phyloP scores from a whole-genome alignment of 1,140 invertebrate genomes.

The Oreohelix idahoensis region DNA sequence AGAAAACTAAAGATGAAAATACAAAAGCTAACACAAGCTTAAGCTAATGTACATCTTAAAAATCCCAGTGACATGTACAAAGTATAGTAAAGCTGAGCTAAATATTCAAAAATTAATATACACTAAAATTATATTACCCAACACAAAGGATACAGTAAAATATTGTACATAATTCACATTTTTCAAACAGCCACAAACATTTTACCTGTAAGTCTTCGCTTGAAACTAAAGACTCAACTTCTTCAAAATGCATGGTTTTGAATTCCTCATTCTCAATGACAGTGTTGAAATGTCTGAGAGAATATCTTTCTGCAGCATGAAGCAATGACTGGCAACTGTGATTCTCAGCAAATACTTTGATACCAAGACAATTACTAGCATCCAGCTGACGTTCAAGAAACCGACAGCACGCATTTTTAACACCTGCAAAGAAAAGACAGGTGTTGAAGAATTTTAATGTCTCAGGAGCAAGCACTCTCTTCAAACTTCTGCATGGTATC shows the following conservation, averaged over 20 bases:
- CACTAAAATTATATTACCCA: too few relatives aligned
- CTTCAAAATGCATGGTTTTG: constrained; percentile 60
- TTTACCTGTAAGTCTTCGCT: constrained; percentile 70
- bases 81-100: too few relatives aligned
- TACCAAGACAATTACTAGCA: constrained; percentile 73
- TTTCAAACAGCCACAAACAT: background rate
- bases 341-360: constrained; percentile 69
- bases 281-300: constrained; percentile 67
- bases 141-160: too few relatives aligned
- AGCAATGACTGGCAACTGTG: constrained; percentile 61
- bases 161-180: too few relatives aligned
- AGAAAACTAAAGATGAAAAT: too few relatives aligned
- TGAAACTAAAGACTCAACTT: constrained; percentile 64
- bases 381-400: constrained; percentile 70
- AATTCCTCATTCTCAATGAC: constrained; percentile 69
- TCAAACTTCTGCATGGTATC: too few relatives aligned
- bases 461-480: too few relatives aligned
- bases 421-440: constrained; percentile 70
- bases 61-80: too few relatives aligned
- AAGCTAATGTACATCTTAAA: too few relatives aligned
- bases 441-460: too few relatives aligned
- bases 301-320: constrained; percentile 60
- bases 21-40: too few relatives aligned
- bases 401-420: constrained; percentile 68
- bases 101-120: too few relatives aligned